Percentiles rank a stretch among this genome's conserved stretches.
Evolutionary conservation across 2,888 invertebrate species (phyloP).

Genomic region (Cordilura impudica): DNA sequence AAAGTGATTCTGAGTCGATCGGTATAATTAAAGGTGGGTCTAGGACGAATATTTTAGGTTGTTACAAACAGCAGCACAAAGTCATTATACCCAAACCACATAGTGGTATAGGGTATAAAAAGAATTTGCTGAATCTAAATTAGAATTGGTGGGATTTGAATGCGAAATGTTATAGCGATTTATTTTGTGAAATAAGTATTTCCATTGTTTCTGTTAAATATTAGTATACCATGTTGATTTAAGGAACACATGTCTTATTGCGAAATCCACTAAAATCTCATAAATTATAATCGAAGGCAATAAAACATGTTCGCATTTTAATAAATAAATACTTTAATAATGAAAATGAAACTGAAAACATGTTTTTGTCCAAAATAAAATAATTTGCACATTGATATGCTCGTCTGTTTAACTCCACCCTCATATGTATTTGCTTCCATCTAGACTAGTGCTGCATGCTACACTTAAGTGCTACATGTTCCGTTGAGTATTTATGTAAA

Average conservation of each 20-base stretch:
- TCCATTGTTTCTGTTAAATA: not conserved
- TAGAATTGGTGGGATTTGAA: too few species aligned
- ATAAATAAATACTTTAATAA: slow-evolving; percentile 53
- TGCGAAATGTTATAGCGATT: too few species aligned
- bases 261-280: slow-evolving; percentile 34
- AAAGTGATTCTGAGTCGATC: too few species aligned
- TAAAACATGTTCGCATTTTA: slow-evolving; percentile 52
- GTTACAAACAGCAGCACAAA: too few species aligned
- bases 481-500: not conserved
- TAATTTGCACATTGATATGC: slow-evolving; percentile 39
- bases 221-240: too few species aligned
- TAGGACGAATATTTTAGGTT: too few species aligned
- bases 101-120: too few species aligned
- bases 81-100: too few species aligned
- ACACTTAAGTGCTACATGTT: not conserved
- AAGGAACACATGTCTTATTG: slow-evolving; percentile 25
- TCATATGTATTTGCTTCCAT: not conserved
- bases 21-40: too few species aligned
- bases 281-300: slow-evolving; percentile 39
- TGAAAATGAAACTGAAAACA: slow-evolving; percentile 9
- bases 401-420: not conserved
- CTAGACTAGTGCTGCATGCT: not conserved
- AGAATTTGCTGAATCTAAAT: too few species aligned
- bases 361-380: slow-evolving; percentile 17
- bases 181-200: too few species aligned